These are phyloP conservation scores for Troides oblongomaculatus DNA, from an alignment of 2,888 invertebrate species.

Conservation along the genomic window DNA sequence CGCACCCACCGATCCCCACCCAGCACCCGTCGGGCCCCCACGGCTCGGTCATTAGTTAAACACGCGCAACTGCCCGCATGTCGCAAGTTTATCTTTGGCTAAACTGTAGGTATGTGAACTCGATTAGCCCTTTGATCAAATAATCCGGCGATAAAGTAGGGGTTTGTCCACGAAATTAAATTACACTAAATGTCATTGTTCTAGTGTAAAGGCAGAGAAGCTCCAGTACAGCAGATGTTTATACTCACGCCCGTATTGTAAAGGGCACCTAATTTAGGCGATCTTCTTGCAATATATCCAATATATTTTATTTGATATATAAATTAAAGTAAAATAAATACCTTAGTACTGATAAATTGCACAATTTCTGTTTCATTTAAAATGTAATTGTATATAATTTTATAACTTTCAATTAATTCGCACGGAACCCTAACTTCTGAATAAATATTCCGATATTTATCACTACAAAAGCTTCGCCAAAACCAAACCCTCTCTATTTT, in stretches of 20 bases:
- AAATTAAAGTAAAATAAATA: too few species aligned
- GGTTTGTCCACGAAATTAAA: conserved; percentile 72
- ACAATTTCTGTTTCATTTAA: too few species aligned
- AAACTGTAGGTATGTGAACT: conserved; percentile 77
- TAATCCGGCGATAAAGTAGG: conserved; percentile 76
- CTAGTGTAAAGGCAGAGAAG: conserved; percentile 42
- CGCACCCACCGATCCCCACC: conserved; percentile 34
- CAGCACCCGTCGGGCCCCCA: conserved; percentile 51
- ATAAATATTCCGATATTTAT: too few species aligned
- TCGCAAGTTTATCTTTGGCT: conserved; percentile 79
- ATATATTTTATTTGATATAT: background rate
- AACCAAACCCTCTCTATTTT: too few species aligned
- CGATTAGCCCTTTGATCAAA: conserved; percentile 81
- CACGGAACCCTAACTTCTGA: too few species aligned
- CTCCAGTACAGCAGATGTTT: background rate
- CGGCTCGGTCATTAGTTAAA: conserved; percentile 79
- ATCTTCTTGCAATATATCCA: background rate
- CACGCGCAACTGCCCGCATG: conserved; percentile 79
- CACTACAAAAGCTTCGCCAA: too few species aligned
- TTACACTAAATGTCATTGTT: conserved; percentile 73
- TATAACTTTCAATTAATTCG: too few species aligned
- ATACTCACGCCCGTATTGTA: background rate
- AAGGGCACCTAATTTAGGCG: background rate
- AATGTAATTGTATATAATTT: too few species aligned
- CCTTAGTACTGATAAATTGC: too few species aligned